Percentiles rank a stretch among this genome's conserved stretches.
Evolutionary conservation across 2,888 invertebrate species (phyloP).

Genomic region (Drosophila silvestris): DNA sequence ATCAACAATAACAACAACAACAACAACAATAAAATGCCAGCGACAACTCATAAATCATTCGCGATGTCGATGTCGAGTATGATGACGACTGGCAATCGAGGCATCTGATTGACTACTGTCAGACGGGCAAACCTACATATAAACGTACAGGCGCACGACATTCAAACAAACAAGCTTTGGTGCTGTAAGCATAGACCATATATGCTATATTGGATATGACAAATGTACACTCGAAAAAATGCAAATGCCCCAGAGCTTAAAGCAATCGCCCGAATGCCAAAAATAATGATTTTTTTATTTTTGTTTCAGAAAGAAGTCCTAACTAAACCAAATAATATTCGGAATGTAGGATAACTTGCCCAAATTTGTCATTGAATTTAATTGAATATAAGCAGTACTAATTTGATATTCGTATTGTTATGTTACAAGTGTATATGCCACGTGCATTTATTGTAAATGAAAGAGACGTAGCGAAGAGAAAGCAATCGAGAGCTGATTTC

Average conservation of each 20-base stretch:
- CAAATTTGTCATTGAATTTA: not conserved
- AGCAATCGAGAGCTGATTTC: conserved; percentile 15
- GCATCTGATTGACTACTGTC: conserved; percentile 77
- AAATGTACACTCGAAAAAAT: conserved; percentile 3
- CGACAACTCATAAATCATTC: conserved; percentile 74
- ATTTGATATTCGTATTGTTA: not conserved
- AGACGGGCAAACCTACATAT: conserved; percentile 41
- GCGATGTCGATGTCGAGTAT: conserved; percentile 76
- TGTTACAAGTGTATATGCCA: conserved; percentile 6
- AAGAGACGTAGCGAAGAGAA: conserved; percentile 28
- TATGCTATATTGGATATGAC: conserved; percentile 38
- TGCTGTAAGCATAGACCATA: conserved; percentile 47
- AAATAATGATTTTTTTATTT: not conserved
- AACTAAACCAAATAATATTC: not conserved
- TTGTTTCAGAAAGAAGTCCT: not conserved
- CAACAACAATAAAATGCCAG: conserved; percentile 22
- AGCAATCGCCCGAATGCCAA: not conserved
- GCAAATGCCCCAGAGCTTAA: not conserved
- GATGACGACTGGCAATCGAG: conserved; percentile 78
- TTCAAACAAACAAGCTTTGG: conserved; percentile 33
- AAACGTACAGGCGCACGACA: conserved; percentile 23
- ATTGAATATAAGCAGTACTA: not conserved
- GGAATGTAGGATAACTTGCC: not conserved
- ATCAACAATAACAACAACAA: conserved; percentile 5
- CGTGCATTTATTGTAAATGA: conserved; percentile 68